Evolutionary conservation across 35 echinoderm and acorn worm genomes (phyloP), one percentile per base, ranked within the genome.

Genomic region (Ophioderma brevispina): DNA sequence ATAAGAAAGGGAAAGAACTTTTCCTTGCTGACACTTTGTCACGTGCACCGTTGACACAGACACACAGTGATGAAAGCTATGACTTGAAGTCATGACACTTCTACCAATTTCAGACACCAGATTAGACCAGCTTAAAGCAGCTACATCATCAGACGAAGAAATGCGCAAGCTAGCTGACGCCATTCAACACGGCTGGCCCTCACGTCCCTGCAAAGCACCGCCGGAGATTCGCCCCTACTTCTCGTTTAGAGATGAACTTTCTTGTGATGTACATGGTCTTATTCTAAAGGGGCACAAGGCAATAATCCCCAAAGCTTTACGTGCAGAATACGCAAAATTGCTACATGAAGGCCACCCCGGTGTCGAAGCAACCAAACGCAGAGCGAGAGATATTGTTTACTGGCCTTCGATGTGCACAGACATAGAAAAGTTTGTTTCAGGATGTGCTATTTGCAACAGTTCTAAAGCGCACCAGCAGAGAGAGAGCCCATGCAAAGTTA

Each of bases 311-410:
- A 15, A 1, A 41, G 77, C 86, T 30, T 64, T 94, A 33, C 86
- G 63, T 33, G 33, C 80, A 0, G 80, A 82, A 79, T 89, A 89
- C n/a, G 76, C 64, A 17, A 55, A 76, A 30, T 77, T 79, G 23
- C 15, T 89, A 36, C 92, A 94, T 80, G 39, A 94, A 84, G 92
- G 80, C 5, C 86, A 94, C 55, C 38, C 33, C 31, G 85, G 86
- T 21, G 43, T 36, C 30, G 79, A 94, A 89, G 80, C 55, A 5
- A 89, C 81, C 34, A 94, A 89, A 63, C 52, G 81, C 33, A 64
- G 92, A 55, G 92, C 86, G 19, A 23, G 79, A 33, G 80, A 94
- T 30, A 37, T 94, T 0, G 80, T 94, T 0, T 94, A 32, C 43
- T 90, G 81, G 89, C 86, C 77, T 5, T 77, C 30, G 13, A 96